Conservation (phyloP, 2,888 invertebrate genomes). For the Sinhomidia bicolor region DNA sequence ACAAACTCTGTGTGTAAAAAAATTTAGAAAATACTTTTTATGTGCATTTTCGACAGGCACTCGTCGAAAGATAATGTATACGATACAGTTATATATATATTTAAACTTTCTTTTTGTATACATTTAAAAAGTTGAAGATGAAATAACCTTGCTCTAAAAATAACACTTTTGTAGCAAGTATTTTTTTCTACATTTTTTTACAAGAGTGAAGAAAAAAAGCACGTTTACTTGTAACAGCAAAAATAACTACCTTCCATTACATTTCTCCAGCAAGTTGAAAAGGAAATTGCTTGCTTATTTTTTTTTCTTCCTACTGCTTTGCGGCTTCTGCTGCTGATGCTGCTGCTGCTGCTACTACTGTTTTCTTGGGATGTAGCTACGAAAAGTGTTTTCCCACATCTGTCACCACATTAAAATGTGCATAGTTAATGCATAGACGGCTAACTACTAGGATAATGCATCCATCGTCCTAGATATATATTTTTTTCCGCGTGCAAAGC, state of each 20-base stretch:
- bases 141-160: conserved; percentile 6
- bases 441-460: conserved; percentile 9
- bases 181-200: no score
- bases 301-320: not conserved
- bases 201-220: not conserved
- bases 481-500: not conserved
- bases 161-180: not conserved
- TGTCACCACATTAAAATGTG: conserved; percentile 52
- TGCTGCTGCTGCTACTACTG: not conserved
- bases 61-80: no score
- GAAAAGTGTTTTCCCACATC: not conserved
- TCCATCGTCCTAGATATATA: no score
- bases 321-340: no score
- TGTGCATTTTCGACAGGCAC: no score
- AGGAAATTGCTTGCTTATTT: not conserved
- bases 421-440: conserved; percentile 25
- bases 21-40: no score
- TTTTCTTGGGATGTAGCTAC: not conserved
- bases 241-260: not conserved
- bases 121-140: not conserved
- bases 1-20: no score
- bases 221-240: not conserved
- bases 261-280: not conserved
- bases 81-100: no score
- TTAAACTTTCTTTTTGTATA: not conserved